A percentile compares a stretch with the other conserved stretches of the same genome.
Conservation (phyloP, 2,113 vertebrate genomes). For the Sakesphorus luctuosus region DNA sequence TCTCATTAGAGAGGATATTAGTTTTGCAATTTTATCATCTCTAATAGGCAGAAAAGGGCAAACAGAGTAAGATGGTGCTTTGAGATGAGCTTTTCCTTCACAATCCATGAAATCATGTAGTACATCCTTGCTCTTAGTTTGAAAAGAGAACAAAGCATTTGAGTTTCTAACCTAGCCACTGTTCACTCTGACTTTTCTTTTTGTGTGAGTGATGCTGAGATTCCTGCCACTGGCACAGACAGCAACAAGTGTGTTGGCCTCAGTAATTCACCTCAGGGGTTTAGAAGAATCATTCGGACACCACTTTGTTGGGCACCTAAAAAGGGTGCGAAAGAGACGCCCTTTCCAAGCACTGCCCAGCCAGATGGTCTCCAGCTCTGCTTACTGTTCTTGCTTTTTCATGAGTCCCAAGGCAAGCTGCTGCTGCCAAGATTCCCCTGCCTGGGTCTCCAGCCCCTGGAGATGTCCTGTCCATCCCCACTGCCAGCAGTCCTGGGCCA, state of each 20-base stretch:
- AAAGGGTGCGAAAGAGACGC: rapidly evolving
- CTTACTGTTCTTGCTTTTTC: neutral
- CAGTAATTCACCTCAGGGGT: neutral
- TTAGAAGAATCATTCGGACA: neutral
- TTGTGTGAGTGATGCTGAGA: rapidly evolving
- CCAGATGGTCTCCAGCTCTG: rapidly evolving
- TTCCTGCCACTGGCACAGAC: neutral
- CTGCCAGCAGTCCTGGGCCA: too few species aligned
- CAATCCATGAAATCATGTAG: neutral
- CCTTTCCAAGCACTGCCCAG: neutral
- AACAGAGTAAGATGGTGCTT: neutral
- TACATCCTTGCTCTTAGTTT: neutral
- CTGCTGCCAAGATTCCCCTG: rapidly evolving
- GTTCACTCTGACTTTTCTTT: neutral
- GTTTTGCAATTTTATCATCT: neutral
- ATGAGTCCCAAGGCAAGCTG: neutral
- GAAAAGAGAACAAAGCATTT: neutral
- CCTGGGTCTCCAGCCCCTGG: neutral
- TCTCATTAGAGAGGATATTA: neutral
- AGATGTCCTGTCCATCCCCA: neutral
- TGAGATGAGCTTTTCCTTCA: neutral
- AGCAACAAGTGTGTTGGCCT: neutral
- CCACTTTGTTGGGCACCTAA: neutral
- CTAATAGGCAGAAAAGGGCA: neutral
- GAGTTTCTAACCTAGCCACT: neutral